Percentiles rank a stretch among this genome's conserved stretches.
These are phyloP conservation scores for Geotrupes spiniger DNA, from an alignment of 2,888 invertebrate species.

Conservation along the genomic window DNA sequence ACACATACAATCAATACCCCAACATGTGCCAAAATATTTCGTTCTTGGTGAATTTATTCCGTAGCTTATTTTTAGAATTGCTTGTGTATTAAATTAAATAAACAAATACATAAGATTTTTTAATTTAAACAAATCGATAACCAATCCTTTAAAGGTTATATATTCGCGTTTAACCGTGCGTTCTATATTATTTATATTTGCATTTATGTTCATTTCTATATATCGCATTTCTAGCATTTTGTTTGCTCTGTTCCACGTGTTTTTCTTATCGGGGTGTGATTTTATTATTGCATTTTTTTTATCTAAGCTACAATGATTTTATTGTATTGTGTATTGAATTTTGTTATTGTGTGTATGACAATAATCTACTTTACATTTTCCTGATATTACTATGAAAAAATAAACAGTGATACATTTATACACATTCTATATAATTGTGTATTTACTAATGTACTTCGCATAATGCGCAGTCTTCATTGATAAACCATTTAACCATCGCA, in stretches of 20 bases:
- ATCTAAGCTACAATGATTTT: constrained; percentile 12
- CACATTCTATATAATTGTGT: constrained; percentile 12
- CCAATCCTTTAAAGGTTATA: too few species aligned
- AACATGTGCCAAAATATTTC: constrained; percentile 5
- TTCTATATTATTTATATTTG: too few species aligned
- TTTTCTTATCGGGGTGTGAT: constrained; percentile 12
- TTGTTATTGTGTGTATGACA: not conserved
- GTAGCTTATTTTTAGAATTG: too few species aligned
- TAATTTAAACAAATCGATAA: too few species aligned
- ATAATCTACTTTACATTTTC: too few species aligned
- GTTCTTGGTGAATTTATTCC: not conserved
- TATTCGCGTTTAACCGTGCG: too few species aligned
- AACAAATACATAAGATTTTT: too few species aligned
- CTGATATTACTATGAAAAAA: constrained; percentile 3
- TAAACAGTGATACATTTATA: constrained; percentile 11
- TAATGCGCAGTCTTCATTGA: constrained; percentile 11
- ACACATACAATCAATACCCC: constrained; percentile 10
- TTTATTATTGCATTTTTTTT: constrained; percentile 13
- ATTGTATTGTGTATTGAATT: constrained; percentile 5
- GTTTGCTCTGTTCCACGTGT: constrained; percentile 16
- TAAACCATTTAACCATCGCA: constrained; percentile 7
- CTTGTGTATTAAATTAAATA: too few species aligned
- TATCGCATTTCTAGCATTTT: constrained; percentile 5
- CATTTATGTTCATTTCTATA: too few species aligned
- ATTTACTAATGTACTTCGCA: constrained; percentile 7